Evolutionary conservation across 2,113 vertebrate species (phyloP).

Genomic region (Scortum barcoo): DNA sequence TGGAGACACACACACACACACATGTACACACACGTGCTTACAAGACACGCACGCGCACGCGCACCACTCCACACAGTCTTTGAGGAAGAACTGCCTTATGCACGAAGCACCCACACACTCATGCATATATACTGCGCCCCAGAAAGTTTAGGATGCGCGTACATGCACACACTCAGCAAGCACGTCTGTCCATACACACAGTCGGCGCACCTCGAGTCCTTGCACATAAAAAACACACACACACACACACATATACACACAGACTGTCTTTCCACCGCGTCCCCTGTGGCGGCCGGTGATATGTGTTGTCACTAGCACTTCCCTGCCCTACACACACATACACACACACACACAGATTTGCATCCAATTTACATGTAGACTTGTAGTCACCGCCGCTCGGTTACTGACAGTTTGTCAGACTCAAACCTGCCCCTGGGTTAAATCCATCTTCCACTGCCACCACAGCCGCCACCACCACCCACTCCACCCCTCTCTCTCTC

Average conservation of each 20-base stretch:
- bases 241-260: constrained; percentile 16
- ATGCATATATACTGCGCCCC: constrained; percentile 8
- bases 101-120: constrained; percentile 16
- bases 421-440: constrained; percentile 74
- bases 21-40: too few relatives aligned
- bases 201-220: neutral
- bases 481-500: constrained; percentile 40
- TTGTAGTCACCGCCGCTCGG: constrained; percentile 52
- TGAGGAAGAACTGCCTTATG: constrained; percentile 46
- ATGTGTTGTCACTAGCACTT: constrained; percentile 58
- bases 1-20: constrained; percentile 50
- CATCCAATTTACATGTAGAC: constrained; percentile 77
- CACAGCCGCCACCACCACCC: constrained; percentile 17
- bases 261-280: constrained; percentile 33
- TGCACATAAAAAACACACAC: constrained; percentile 26
- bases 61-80: constrained; percentile 53
- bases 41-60: too few relatives aligned
- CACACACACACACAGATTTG: constrained; percentile 59
- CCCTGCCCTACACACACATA: constrained; percentile 42
- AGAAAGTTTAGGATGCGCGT: constrained; percentile 18
- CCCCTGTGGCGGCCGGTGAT: constrained; percentile 58
- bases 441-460: constrained; percentile 59
- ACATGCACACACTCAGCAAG: neutral
- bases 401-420: constrained; percentile 77
- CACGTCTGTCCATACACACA: neutral